Conservation (phyloP, 2,113 vertebrate genomes). For the Cyprinodon tularosa region DNA sequence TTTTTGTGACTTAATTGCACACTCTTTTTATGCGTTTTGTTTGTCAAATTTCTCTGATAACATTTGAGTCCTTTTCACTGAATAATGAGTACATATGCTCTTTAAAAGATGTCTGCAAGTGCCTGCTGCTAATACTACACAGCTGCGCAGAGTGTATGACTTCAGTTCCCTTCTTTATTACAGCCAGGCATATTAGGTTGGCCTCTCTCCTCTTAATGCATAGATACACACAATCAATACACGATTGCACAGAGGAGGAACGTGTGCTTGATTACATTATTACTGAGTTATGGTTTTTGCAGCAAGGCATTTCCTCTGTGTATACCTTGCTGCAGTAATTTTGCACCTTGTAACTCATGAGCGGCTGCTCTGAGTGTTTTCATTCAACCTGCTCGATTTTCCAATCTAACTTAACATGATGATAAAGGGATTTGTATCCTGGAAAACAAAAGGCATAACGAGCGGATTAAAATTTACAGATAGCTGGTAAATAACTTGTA, state of each 20-base stretch:
- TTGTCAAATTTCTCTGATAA: neutral
- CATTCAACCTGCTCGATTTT: neutral
- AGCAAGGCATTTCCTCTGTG: neutral
- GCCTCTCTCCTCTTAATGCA: neutral
- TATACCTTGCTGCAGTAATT: neutral
- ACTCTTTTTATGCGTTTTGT: neutral
- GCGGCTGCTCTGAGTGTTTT: neutral
- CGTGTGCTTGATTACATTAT: neutral
- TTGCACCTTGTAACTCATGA: neutral
- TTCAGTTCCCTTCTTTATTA: neutral
- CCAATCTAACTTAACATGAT: neutral
- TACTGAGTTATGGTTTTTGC: neutral
- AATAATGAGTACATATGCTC: neutral
- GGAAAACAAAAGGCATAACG: neutral
- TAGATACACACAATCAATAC: slow-evolving; percentile 3
- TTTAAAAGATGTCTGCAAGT: neutral
- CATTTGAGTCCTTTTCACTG: neutral
- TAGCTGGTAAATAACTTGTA: neutral
- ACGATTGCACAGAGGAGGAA: neutral
- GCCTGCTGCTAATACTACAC: neutral
- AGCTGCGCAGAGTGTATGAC: neutral
- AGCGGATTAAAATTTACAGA: neutral
- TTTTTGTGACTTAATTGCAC: neutral
- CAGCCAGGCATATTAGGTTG: neutral
- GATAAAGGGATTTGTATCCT: neutral